Conservation (phyloP, 2,888 invertebrate species). For the Celastrina argiolus region DNA sequence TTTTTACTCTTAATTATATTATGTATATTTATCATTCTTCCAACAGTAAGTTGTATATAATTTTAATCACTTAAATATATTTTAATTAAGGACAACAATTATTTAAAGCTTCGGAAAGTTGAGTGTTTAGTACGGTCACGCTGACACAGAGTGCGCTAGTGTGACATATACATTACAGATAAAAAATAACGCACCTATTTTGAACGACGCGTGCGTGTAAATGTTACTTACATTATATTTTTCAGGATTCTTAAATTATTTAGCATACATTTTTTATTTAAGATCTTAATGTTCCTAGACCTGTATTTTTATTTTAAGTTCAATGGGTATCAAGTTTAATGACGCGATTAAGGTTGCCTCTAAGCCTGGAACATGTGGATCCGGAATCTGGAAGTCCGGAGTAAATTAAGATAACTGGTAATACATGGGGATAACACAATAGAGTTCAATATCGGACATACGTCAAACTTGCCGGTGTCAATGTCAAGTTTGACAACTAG, state of each 20-base stretch:
- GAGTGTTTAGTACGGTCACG: background rate
- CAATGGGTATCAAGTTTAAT: slow-evolving; percentile 12
- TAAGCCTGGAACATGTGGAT: no score
- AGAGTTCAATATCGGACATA: no score
- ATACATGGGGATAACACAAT: no score
- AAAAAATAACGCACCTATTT: slow-evolving; percentile 42
- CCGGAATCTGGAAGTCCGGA: no score
- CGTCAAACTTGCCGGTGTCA: no score
- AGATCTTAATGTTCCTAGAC: slow-evolving; percentile 72
- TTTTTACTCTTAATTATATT: background rate
- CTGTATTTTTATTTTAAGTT: slow-evolving; percentile 56
- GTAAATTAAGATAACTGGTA: no score
- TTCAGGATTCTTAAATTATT: slow-evolving; percentile 58
- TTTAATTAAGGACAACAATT: slow-evolving; percentile 12
- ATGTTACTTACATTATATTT: slow-evolving; percentile 35
- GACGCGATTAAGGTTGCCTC: slow-evolving; percentile 19
- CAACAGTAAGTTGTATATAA: slow-evolving; percentile 17
- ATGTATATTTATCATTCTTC: slow-evolving; percentile 16
- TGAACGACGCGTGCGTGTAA: slow-evolving; percentile 36
- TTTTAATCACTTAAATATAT: slow-evolving; percentile 2
- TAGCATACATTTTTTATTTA: slow-evolving; percentile 62
- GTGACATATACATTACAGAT: slow-evolving; percentile 24
- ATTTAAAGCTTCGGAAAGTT: background rate
- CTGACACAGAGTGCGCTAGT: background rate
- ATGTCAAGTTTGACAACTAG: no score